Base-by-base conservation (phyloP, 1,140 invertebrate genomes). In the Cherax destructor region DNA sequence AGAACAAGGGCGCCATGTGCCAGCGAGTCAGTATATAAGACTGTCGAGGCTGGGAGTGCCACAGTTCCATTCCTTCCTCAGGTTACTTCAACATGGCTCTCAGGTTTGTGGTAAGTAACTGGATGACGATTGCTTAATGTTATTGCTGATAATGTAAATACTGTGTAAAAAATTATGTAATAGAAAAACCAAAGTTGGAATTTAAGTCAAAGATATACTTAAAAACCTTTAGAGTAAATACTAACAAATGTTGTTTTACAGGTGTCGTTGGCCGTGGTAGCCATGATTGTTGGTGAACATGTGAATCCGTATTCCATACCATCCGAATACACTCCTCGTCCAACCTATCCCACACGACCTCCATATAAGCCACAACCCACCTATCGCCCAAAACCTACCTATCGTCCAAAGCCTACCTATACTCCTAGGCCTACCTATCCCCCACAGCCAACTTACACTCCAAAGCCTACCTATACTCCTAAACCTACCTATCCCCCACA, bases 261-360 rank as follows among this genome's bases (percentile, higher is more conserved):
- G 86, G 78, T 88, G 86, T 69, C 65, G 86, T 69, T 88, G 78
- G 86, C 86, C 18, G 65, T 88, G 59, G 78, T 88, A 78, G 86
- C 41, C 86, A 49, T 88, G 6, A 59, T 47, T n/a, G 18, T 88
- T 10, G 86, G 78, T 24, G 86, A 88, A 50, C 86, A 81, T 56
- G 9, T 13, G 1, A 9, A 30, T 41, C 52, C 78, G 65, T 78
- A 3, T 21, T 65, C 13, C 11, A 65, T 5, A 13, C 86, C 80
- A 56, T 50, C 24, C 47, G 9, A 88, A 4, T 47, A 50, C 81
- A 18, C 80, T 56, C 30, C 80, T 56, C 59, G 78, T 59, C 47
- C 47, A 18, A 21, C 61, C 11, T 65, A 65, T 18, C 11, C 5
- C 5, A 11, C 61, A 18, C 13, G 18, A 65, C 61, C 61, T 21